A percentile compares a stretch with the other conserved stretches of the same genome.
phyloP scores from a whole-genome alignment of 2,797 vertebrate genomes.

The Thalassophryne amazonica region DNA sequence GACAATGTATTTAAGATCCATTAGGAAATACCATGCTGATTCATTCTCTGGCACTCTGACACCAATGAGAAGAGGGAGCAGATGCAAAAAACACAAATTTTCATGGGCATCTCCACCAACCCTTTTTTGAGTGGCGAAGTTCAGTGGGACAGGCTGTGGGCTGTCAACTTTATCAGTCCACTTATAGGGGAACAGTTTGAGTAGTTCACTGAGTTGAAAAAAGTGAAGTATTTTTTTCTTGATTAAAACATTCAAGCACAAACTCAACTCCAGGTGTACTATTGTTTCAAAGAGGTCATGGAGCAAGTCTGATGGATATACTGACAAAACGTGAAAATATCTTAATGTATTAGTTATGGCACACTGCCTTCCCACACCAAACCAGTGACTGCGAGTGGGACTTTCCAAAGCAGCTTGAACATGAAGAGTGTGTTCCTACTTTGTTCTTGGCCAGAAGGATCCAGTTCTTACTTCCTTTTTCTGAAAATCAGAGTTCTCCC shows the following conservation, averaged over 20 bases:
- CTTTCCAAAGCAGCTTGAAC: background rate
- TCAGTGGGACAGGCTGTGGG: background rate
- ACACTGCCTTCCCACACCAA: background rate
- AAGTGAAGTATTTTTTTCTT: background rate
- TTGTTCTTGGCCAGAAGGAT: background rate
- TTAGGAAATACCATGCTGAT: background rate
- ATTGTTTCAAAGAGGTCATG: background rate
- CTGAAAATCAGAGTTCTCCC: background rate
- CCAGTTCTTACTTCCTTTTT: background rate
- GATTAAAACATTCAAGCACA: background rate
- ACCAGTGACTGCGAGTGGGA: background rate
- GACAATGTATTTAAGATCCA: background rate
- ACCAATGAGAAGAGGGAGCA: background rate
- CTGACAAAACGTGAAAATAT: constrained; percentile 1
- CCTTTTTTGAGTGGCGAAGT: background rate
- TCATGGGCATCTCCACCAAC: background rate
- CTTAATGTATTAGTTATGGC: background rate
- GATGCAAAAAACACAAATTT: background rate
- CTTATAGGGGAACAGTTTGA: background rate
- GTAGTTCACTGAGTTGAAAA: background rate
- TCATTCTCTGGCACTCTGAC: background rate
- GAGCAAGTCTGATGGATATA: background rate
- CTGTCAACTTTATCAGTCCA: background rate
- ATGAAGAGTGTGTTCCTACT: background rate
- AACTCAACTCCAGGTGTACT: background rate